A percentile compares a stretch with the other conserved stretches of the same genome.
Evolutionary conservation across 1,140 invertebrate species (phyloP).

Genomic region (Drosophila funebris): DNA sequence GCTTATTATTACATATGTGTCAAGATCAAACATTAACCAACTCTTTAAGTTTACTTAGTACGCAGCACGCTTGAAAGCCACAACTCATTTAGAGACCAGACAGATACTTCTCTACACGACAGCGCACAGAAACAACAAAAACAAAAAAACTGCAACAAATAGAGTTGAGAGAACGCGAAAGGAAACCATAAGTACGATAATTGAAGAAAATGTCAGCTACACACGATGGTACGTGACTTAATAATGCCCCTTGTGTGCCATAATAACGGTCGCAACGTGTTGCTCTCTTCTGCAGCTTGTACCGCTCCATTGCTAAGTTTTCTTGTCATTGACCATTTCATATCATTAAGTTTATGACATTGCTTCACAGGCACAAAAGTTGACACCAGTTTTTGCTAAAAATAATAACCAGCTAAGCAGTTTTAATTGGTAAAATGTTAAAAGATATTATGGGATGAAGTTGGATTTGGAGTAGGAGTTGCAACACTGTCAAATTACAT

Average conservation of each 20-base stretch:
- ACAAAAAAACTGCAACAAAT: constrained; percentile 35
- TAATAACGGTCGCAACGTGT: constrained; percentile 65
- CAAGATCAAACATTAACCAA: constrained; percentile 8
- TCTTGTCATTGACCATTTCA: constrained; percentile 54
- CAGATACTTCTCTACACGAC: constrained; percentile 28
- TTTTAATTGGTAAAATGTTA: constrained; percentile 47
- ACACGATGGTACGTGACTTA: constrained; percentile 75
- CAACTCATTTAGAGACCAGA: constrained; percentile 43
- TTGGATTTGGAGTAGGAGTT: neutral
- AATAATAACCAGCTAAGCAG: constrained; percentile 1
- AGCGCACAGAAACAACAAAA: constrained; percentile 13
- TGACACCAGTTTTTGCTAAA: constrained; percentile 9
- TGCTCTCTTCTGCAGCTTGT: constrained; percentile 32
- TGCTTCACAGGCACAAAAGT: constrained; percentile 31
- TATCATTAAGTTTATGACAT: constrained; percentile 54
- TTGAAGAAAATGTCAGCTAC: constrained; percentile 79
- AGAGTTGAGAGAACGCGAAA: constrained; percentile 51
- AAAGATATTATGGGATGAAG: neutral
- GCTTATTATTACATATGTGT: neutral
- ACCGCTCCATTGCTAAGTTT: constrained; percentile 25
- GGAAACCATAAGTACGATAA: constrained; percentile 77
- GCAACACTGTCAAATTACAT: neutral
- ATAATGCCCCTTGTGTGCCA: constrained; percentile 67
- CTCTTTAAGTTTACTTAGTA: constrained; percentile 22
- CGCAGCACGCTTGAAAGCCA: constrained; percentile 25